Evolutionary conservation across 1,140 invertebrate genomes (phyloP).

Genomic region (Aethina tumida): DNA sequence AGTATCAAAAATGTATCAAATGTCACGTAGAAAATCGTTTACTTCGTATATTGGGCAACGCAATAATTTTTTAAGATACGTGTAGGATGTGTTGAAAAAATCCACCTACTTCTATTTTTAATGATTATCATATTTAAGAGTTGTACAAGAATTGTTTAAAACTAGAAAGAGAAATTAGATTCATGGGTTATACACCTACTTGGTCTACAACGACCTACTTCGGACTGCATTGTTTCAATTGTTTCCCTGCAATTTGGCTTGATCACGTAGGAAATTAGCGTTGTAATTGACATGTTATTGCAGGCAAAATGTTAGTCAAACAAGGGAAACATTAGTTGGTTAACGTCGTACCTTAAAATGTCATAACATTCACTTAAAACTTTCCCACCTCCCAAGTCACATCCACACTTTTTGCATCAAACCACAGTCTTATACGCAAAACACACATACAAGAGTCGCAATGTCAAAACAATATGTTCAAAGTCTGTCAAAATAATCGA

Average conservation of each 20-base stretch:
- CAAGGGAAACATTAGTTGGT: background rate
- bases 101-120: constrained; percentile 8
- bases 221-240: constrained; percentile 2
- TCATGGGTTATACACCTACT: constrained; percentile 1
- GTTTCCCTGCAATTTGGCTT: no score
- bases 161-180: background rate
- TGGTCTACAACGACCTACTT: background rate
- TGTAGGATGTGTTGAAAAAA: constrained; percentile 5
- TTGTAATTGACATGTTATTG: no score
- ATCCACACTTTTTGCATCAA: background rate
- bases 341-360: background rate
- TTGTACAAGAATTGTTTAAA: background rate
- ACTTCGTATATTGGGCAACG: constrained; percentile 1
- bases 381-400: background rate
- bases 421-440: no score
- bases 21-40: background rate
- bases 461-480: no score
- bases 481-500: no score
- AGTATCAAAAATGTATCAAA: no score
- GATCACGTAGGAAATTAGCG: no score
- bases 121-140: constrained; percentile 5
- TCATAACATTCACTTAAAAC: background rate
- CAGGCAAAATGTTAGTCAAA: background rate
- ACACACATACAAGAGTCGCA: no score
- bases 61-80: constrained; percentile 4